These are phyloP conservation scores for Sebastiscus tertius DNA, from an alignment of 2,797 vertebrate species.

Conservation along the genomic window DNA sequence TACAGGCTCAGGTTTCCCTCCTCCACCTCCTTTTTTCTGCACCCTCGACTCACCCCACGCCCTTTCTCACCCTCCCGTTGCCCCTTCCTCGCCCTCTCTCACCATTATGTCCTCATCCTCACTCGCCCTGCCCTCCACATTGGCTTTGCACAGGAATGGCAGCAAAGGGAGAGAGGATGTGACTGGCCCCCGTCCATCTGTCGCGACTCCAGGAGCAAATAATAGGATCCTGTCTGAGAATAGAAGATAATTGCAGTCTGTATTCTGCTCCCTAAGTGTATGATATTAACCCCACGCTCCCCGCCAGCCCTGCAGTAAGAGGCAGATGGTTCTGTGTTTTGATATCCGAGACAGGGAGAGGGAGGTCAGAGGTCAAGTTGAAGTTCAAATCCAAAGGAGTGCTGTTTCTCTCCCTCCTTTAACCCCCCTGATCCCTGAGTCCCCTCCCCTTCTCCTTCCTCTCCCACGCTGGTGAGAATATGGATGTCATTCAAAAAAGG, in stretches of 20 bases:
- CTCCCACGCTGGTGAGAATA: conserved; percentile 66
- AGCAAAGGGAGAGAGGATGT: conserved; percentile 49
- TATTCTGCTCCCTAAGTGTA: conserved; percentile 86
- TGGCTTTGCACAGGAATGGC: conserved; percentile 82
- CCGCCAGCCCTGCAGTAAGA: conserved; percentile 68
- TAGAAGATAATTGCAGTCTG: conserved; percentile 87
- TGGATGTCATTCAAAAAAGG: conserved; percentile 80
- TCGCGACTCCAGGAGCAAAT: conserved; percentile 80
- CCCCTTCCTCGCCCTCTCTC: conserved; percentile 48
- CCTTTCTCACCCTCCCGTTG: conserved; percentile 40
- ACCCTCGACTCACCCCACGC: conserved; percentile 26
- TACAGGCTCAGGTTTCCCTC: conserved; percentile 63
- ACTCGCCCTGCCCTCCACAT: conserved; percentile 72
- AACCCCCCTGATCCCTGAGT: conserved; percentile 14
- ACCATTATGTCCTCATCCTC: conserved; percentile 55
- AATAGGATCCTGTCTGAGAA: conserved; percentile 88
- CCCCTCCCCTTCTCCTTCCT: conserved; percentile 12
- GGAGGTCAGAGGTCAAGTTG: conserved; percentile 83
- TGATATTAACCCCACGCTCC: conserved; percentile 86
- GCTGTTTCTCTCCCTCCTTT: conserved; percentile 50
- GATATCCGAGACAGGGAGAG: conserved; percentile 82
- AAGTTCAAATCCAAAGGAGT: conserved; percentile 87
- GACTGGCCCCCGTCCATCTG: conserved; percentile 85
- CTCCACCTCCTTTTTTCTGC: conserved; percentile 18
- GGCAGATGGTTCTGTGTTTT: conserved; percentile 83